Evolutionary conservation across 2,888 invertebrate species (phyloP).

Genomic region (Cacoxenus indagator): DNA sequence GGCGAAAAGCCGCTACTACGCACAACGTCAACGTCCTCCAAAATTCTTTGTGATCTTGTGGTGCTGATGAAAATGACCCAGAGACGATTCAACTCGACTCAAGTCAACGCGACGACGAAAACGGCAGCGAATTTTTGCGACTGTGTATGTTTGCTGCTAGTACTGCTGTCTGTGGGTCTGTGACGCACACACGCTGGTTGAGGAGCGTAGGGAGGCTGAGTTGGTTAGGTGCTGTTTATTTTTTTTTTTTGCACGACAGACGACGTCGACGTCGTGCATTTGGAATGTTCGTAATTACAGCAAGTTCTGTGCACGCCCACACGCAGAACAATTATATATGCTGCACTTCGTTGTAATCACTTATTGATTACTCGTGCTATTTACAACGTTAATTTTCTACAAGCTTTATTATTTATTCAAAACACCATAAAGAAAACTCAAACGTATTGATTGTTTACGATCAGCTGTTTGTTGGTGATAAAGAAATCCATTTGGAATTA

Average conservation of each 20-base stretch:
- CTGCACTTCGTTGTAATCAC: neutral
- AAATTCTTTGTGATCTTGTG: conserved; percentile 12
- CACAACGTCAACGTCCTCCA: conserved; percentile 16
- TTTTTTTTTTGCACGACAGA: neutral
- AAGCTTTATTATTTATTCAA: neutral
- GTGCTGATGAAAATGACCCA: conserved; percentile 15
- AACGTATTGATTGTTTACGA: conserved; percentile 19
- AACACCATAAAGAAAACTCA: conserved; percentile 1
- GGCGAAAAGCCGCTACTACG: neutral
- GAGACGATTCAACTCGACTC: too few relatives aligned
- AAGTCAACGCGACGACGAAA: too few relatives aligned
- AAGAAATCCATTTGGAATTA: neutral
- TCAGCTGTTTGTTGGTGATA: conserved; percentile 6
- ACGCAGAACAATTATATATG: neutral
- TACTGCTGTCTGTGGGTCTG: neutral
- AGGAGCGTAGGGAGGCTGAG: too few relatives aligned
- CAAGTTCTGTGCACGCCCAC: neutral
- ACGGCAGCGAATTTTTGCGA: neutral
- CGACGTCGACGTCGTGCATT: neutral
- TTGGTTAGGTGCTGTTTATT: too few relatives aligned
- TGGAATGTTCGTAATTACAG: neutral
- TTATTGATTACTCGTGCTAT: neutral
- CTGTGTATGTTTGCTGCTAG: neutral
- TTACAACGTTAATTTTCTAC: neutral
- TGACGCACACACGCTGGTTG: neutral